Conservation (phyloP, 92 coral and sea anemone genomes). For the Nematostella vectensis region DNA sequence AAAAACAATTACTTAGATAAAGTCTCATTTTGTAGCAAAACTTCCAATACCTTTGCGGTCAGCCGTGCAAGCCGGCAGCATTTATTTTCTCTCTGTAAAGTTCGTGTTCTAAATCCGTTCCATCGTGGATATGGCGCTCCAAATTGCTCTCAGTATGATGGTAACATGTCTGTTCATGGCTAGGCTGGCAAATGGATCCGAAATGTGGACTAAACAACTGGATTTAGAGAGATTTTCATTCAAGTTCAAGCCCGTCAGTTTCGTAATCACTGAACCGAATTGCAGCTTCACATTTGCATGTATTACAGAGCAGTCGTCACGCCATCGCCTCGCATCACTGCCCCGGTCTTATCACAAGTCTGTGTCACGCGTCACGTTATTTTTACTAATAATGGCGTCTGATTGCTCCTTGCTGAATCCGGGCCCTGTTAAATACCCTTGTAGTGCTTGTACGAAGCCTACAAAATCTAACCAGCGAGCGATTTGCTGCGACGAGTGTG, state of each 20-base stretch:
- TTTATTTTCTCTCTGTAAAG: not conserved
- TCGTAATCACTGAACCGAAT: constrained; percentile 1
- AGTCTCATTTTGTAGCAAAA: no score
- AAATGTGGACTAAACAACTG: not conserved
- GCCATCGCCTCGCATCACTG: not conserved
- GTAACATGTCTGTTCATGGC: not conserved
- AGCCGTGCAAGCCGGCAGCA: not conserved
- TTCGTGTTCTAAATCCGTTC: not conserved
- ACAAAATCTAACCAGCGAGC: constrained; percentile 31
- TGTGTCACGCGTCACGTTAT: not conserved
- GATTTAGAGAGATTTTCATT: not conserved
- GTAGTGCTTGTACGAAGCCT: constrained; percentile 26
- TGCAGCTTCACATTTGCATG: not conserved
- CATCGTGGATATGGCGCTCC: not conserved
- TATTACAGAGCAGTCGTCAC: no score
- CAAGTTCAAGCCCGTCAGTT: not conserved
- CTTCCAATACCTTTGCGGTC: no score
- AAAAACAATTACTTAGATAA: no score
- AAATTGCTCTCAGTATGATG: not conserved
- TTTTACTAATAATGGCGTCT: not conserved
- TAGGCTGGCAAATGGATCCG: not conserved
- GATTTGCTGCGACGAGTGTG: constrained; percentile 31
- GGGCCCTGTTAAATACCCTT: constrained; percentile 17
- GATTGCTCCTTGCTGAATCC: constrained; percentile 6
- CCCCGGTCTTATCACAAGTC: not conserved